Evolutionary conservation across 2,113 vertebrate species (phyloP).

Genomic region (Phylloscopus trochiloides): DNA sequence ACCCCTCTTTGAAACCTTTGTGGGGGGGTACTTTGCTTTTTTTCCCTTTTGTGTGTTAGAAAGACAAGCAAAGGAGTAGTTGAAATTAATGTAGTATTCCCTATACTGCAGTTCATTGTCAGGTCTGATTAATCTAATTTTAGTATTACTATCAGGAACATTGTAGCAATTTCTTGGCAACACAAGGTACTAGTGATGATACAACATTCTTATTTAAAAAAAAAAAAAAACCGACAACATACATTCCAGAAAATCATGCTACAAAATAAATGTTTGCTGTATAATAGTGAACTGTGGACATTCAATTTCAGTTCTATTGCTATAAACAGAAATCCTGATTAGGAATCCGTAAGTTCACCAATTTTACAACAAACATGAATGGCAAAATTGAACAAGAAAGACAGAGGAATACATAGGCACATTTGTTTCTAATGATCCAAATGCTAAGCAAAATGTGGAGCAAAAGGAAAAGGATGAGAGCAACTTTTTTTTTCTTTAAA

Average conservation of each 20-base stretch:
- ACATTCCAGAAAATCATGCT: background rate
- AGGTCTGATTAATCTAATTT: conserved; percentile 15
- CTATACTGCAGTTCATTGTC: background rate
- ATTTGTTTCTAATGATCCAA: background rate
- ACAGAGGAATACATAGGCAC: background rate
- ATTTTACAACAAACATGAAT: background rate
- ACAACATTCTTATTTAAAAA: background rate
- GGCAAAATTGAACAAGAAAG: background rate
- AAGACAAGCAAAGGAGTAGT: background rate
- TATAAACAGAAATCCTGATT: background rate
- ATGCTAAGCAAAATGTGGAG: background rate
- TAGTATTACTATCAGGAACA: background rate
- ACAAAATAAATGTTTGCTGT: background rate
- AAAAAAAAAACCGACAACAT: background rate
- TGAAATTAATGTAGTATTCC: conserved; percentile 28
- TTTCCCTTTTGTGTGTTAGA: background rate
- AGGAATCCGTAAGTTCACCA: background rate
- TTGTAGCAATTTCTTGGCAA: background rate
- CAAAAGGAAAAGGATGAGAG: background rate
- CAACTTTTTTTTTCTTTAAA: background rate
- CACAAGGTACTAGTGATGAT: background rate
- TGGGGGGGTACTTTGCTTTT: background rate
- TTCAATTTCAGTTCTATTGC: background rate
- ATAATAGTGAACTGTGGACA: background rate
- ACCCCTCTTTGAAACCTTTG: background rate